phyloP scores from a whole-genome alignment of 2,113 vertebrate genomes.

The Xyliphius kryptos region DNA sequence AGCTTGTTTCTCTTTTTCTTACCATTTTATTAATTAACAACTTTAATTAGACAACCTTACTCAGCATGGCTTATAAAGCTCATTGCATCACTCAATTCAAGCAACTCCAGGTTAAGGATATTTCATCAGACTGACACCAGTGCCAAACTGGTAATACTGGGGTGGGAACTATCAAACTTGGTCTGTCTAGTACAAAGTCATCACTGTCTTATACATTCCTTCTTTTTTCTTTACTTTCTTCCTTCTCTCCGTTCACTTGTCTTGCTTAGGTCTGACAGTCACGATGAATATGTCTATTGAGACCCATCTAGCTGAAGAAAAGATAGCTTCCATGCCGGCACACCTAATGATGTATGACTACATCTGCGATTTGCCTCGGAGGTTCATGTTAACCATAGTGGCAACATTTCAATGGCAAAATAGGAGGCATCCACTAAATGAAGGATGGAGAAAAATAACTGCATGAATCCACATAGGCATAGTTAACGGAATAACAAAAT shows the following conservation, averaged over 20 bases:
- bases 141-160: no score
- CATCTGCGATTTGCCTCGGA: slow-evolving; percentile 54
- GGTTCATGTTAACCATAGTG: slow-evolving; percentile 58
- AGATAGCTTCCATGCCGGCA: slow-evolving; percentile 52
- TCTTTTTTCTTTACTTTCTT: slow-evolving; percentile 37
- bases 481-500: slow-evolving; percentile 15
- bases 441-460: slow-evolving; percentile 25
- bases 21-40: background rate
- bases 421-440: slow-evolving; percentile 50
- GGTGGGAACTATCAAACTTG: no score
- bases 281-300: slow-evolving; percentile 62
- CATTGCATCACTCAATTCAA: no score
- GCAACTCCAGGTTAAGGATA: no score
- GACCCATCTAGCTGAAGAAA: slow-evolving; percentile 58
- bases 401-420: slow-evolving; percentile 57
- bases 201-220: background rate
- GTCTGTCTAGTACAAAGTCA: no score
- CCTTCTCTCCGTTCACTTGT: slow-evolving; percentile 3
- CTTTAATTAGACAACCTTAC: no score
- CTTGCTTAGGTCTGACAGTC: slow-evolving; percentile 54
- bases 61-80: no score
- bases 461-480: slow-evolving; percentile 2
- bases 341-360: slow-evolving; percentile 53
- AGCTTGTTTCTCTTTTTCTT: background rate
- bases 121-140: no score